Evolutionary conservation across 1,140 invertebrate species (phyloP).

Genomic region (Microplitis mediator): DNA sequence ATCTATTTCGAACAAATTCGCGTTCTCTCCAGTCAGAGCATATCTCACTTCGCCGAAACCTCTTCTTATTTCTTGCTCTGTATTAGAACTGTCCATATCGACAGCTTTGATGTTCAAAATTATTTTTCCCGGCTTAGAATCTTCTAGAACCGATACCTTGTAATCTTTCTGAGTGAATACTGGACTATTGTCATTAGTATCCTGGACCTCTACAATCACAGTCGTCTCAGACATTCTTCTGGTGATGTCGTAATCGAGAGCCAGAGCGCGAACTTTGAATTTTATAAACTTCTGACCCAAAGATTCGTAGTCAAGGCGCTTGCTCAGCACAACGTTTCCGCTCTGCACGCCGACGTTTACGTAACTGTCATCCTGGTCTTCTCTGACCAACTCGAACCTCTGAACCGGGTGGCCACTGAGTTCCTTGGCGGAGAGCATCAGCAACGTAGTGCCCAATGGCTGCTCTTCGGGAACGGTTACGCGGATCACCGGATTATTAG

Average conservation of each 20-base stretch:
- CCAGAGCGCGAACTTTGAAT: slow-evolving; percentile 74
- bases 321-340: slow-evolving; percentile 74
- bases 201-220: slow-evolving; percentile 72
- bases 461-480: slow-evolving; percentile 78
- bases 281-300: slow-evolving; percentile 68
- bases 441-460: slow-evolving; percentile 75
- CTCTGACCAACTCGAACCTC: slow-evolving; percentile 65
- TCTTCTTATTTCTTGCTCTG: slow-evolving; percentile 65
- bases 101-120: slow-evolving; percentile 73
- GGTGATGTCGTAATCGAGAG: slow-evolving; percentile 70
- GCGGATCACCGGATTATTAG: slow-evolving; percentile 70
- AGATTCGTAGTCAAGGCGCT: slow-evolving; percentile 76
- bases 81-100: slow-evolving; percentile 73
- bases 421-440: slow-evolving; percentile 77
- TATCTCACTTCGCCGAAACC: slow-evolving; percentile 76
- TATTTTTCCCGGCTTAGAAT: slow-evolving; percentile 70
- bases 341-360: slow-evolving; percentile 70
- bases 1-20: slow-evolving; percentile 74
- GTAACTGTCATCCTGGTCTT: slow-evolving; percentile 54
- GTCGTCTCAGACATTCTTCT: slow-evolving; percentile 71
- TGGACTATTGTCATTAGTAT: slow-evolving; percentile 83
- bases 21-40: slow-evolving; percentile 72
- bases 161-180: slow-evolving; percentile 74
- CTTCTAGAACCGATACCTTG: slow-evolving; percentile 74
- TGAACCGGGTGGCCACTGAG: slow-evolving; percentile 70